Conservation (phyloP, 1,140 invertebrate genomes). For the Zaprionus tsacasi region DNA sequence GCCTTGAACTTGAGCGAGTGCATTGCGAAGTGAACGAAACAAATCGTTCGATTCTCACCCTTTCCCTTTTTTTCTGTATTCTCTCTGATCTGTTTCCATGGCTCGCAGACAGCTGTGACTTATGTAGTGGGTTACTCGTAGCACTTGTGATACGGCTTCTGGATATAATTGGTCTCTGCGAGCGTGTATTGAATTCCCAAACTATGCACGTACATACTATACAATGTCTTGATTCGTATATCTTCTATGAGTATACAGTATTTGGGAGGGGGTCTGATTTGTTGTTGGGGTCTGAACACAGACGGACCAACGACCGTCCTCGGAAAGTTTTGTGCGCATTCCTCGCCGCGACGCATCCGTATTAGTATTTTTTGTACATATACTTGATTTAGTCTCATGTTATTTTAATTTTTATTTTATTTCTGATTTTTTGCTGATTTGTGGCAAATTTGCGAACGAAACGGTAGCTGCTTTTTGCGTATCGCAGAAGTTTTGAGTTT, state of each 20-base stretch:
- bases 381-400: conserved; percentile 32
- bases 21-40: conserved; percentile 9
- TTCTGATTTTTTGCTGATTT: conserved; percentile 15
- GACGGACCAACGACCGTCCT: conserved; percentile 75
- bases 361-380: conserved; percentile 28
- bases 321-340: conserved; percentile 51
- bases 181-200: conserved; percentile 35
- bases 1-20: conserved; percentile 72
- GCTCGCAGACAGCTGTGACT: background rate
- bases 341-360: conserved; percentile 61
- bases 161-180: conserved; percentile 11
- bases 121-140: background rate
- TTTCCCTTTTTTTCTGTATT: conserved; percentile 55
- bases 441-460: conserved; percentile 20
- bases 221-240: conserved; percentile 13
- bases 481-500: conserved; percentile 48
- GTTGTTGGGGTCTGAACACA: conserved; percentile 17
- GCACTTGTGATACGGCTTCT: conserved; percentile 9
- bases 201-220: conserved; percentile 9
- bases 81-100: conserved; percentile 5
- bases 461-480: conserved; percentile 59
- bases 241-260: background rate
- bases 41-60: conserved; percentile 24
- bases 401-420: conserved; percentile 8
- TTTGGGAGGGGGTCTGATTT: conserved; percentile 3